Base-by-base conservation (phyloP, 2,888 invertebrate genomes). In the Ormyrus thymus region DNA sequence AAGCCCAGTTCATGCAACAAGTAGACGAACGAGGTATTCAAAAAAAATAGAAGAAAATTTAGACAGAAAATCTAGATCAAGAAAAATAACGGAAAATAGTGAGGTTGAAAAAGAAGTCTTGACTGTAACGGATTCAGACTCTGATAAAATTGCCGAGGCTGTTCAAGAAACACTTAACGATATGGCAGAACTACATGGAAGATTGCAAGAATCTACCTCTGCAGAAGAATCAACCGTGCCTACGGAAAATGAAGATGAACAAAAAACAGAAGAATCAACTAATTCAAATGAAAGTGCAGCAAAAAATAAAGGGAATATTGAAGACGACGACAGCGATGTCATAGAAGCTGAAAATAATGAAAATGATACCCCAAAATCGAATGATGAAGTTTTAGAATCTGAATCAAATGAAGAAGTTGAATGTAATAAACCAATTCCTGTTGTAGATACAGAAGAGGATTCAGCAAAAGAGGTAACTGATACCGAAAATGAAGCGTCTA, bases 101-200 rank as follows among this genome's bases (percentile, higher is more conserved):
- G 76, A 71, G 71, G 4, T 45, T 6, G 62, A 78, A 8, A 48
- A 56, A 6, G 62, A 61, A 50, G 13, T 8, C 9, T 11, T 13
- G 51, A 64, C 55, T 7, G 15, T 8, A 55, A 43, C 55, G 11
- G 64, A 65, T 66, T 56, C 64, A 5, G 72, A 79, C 7, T 55
- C 70, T 1, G 78, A 78, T 13, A 74, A 73, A 68, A 74, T 79
- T 9, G 73, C 71, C n/a, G 78, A 78, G 9, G 76, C 74, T 58
- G 77, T 78, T 58, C 73, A 78, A 69, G 78, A 82, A 53, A 78
- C 75, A 56, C 71, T 74, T 43, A 75, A 82, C 11, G 79, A 74
- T 9, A 75, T 75, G 70, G 76, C 81, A 51, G 79, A 78, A 59
- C 61, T 77, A 9, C 77, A 81, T 7, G 78, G 53, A 59, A 81